Base-by-base conservation (phyloP, 2,888 invertebrate genomes). In the Amblyjoppa fuscipennis region DNA sequence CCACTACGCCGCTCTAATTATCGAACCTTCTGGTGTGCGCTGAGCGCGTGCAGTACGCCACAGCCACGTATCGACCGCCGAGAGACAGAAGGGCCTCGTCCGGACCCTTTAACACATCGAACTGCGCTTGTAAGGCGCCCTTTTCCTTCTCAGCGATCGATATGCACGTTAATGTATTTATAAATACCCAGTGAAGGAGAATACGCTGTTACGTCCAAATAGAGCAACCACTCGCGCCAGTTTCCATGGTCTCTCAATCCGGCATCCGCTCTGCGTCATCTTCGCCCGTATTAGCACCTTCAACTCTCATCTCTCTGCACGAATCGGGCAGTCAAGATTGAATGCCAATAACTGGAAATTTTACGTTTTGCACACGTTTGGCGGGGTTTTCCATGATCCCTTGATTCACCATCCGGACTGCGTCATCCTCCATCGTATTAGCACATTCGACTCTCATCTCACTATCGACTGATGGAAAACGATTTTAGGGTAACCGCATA, bases 1-100 rank as follows among this genome's bases (percentile, higher is more conserved):
- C 88, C 91, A 90, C 90, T 91, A 92, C 89, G 88, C 88, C 85
- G 85, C 90, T 90, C 88, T 92, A 91, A 92, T 91, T 90, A 90
- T 91, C 87, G 83, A 83, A 69, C 81, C 66, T 64, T 78, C 66
- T 64, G 69, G 45, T 81, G 81, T 85, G 53, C 53, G 69, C 79
- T 20, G 61, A 79, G 79, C 74, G 75, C 53, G 83, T 70, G 75
- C 73, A 64, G 45, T 34, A 71, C 69, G 20, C 20, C 25, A 9
- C 20, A 56, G 9, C 56, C 69, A 16, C n/a, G 38, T 66, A 66
- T 68, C 45, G 69, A 20, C 20, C 38, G 9, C 11, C 16, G 20
- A 51, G 16, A 45, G 13, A 1, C 9, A 41, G 56, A 28, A 38
- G 73, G 53, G 38, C 56, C 34, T 56, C 16, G 41, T 61, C 38